A percentile compares a stretch with the other conserved stretches of the same genome.
Evolutionary conservation across 2,888 invertebrate genomes (phyloP).

Genomic region (Tridacna gigas): DNA sequence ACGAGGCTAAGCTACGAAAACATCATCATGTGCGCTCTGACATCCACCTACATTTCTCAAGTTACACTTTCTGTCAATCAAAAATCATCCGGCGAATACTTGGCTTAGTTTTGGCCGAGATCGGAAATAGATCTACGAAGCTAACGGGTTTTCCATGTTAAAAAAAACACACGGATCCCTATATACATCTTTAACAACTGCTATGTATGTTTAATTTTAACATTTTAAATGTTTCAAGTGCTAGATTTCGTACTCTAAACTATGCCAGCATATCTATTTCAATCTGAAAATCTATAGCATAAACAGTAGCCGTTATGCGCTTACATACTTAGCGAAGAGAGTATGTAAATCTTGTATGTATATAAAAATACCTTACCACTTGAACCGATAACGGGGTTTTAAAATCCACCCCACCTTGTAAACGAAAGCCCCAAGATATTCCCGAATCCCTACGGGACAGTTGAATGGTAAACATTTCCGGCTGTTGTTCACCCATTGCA

Average conservation of each 20-base stretch:
- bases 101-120: too few relatives aligned
- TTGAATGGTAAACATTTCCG: constrained; percentile 74
- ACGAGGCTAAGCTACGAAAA: constrained; percentile 7
- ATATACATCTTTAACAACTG: too few relatives aligned
- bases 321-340: constrained; percentile 13
- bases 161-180: too few relatives aligned
- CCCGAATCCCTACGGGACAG: constrained; percentile 75
- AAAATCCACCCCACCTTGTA: constrained; percentile 84
- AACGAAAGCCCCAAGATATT: constrained; percentile 83
- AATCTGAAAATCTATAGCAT: constrained; percentile 15
- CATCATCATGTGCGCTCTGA: not conserved
- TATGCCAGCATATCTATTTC: constrained; percentile 26
- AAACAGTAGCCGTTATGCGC: constrained; percentile 14
- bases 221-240: too few relatives aligned
- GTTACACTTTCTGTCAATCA: constrained; percentile 32
- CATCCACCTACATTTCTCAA: constrained; percentile 11
- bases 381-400: constrained; percentile 83
- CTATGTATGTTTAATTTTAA: too few relatives aligned
- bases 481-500: constrained; percentile 52
- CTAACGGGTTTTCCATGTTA: too few relatives aligned
- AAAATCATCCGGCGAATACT: not conserved
- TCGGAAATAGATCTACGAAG: too few relatives aligned
- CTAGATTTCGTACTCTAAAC: too few relatives aligned
- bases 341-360: constrained; percentile 21
- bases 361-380: constrained; percentile 85